Conservation (phyloP, 2,888 invertebrate species). For the Sinotaia quadrata region DNA sequence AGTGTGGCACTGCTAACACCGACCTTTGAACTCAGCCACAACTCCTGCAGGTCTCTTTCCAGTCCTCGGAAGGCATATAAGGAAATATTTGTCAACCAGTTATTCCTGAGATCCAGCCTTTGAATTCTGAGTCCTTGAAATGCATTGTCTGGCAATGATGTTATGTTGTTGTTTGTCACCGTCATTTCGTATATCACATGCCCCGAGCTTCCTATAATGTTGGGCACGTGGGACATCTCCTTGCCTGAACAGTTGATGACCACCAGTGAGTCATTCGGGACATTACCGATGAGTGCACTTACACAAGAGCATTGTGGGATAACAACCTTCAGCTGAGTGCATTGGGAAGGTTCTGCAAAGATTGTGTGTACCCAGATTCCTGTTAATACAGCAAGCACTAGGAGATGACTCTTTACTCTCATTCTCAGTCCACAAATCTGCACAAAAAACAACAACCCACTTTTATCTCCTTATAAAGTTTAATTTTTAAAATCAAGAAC, state of each 20-base stretch:
- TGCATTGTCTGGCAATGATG: conserved; percentile 72
- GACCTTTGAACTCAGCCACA: conserved; percentile 77
- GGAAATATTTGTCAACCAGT: conserved; percentile 84
- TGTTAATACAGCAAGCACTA: too few species aligned
- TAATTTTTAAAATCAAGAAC: too few species aligned
- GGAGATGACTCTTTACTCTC: too few species aligned
- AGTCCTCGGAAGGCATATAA: conserved; percentile 88
- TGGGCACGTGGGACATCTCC: conserved; percentile 37
- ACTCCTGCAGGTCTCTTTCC: conserved; percentile 84
- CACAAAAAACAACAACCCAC: too few species aligned
- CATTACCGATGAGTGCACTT: neutral
- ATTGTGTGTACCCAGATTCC: neutral
- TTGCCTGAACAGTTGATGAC: conserved; percentile 50
- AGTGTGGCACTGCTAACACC: conserved; percentile 33
- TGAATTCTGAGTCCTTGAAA: conserved; percentile 88
- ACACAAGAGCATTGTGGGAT: conserved; percentile 22
- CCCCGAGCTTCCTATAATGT: conserved; percentile 32
- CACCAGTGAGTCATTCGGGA: neutral
- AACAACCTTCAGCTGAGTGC: neutral
- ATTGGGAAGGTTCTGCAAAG: conserved; percentile 13
- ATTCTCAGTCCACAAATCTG: too few species aligned
- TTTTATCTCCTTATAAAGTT: too few species aligned
- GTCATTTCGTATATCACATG: conserved; percentile 48
- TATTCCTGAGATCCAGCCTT: conserved; percentile 87
- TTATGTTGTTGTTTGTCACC: conserved; percentile 49